Evolutionary conservation across 2,888 invertebrate species (phyloP), one percentile per base, ranked within the genome.

Genomic region (Phaonia tiefii): DNA sequence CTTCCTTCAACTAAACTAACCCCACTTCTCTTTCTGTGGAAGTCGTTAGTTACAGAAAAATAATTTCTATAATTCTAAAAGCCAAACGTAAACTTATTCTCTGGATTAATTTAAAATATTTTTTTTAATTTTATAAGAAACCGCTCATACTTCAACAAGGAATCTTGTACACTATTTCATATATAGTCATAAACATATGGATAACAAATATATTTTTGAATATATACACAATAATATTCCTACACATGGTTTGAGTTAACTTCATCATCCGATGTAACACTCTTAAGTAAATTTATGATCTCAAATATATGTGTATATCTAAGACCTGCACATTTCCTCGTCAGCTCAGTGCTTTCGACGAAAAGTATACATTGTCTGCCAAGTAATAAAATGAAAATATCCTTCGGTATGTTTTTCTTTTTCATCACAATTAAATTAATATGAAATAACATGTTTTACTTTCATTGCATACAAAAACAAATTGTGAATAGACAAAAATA

Each of bases 361-460:
- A 39, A 44, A 69, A 17, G 31, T 31, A 51, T 51, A 10, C 8
- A 54, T 60, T 58, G 76, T 77, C 76, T 76, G 65, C 37, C 46
- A 39, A 44, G 65, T 77, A 79, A 79, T 76, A 54, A 71, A 81
- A 81, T 65, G 81, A 83, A 81, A 79, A 83, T 84, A 86, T 83
- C 85, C 85, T 81, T 84, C 82, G 83, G 84, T 84, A 83, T 84
- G 83, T 85, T 84, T 86, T 87, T 56, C 65, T 88, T 87, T 86
- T 85, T 85, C 13, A 7, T 11, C 1, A 25, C 87, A 87, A 87
- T 86, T 84, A 86, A 88, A 87, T 88, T 87, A 88, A 86, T 88
- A 86, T 58, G 31, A 69, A 56, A 13, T 87, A 86, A 86, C 83
- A 86, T 86, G 84, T 85, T 81, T 75, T 79, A 46, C 65, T 66